Conservation (phyloP, 1,140 invertebrate genomes). For the Microplitis mediator region DNA sequence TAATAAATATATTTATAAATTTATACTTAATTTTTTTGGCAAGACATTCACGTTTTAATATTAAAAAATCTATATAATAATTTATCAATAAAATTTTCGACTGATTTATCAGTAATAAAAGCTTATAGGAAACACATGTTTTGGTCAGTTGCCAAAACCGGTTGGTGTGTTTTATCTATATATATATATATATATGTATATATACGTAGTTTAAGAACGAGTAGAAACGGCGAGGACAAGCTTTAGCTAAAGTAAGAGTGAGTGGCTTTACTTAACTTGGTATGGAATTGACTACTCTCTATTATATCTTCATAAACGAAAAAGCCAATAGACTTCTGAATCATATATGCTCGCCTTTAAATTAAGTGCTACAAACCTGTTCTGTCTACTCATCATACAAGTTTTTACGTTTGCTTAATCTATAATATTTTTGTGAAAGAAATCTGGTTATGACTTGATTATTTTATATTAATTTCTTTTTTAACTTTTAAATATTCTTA, state of each 20-base stretch:
- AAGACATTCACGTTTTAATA: background rate
- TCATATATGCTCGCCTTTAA: slow-evolving; percentile 40
- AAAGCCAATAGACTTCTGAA: slow-evolving; percentile 14
- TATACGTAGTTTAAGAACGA: background rate
- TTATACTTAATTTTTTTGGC: too few relatives aligned
- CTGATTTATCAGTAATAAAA: slow-evolving; percentile 55
- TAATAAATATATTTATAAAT: too few relatives aligned
- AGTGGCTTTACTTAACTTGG: background rate
- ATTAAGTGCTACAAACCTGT: slow-evolving; percentile 46
- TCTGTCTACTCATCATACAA: slow-evolving; percentile 18
- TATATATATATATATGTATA: too few relatives aligned
- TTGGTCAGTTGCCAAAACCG: slow-evolving; percentile 49
- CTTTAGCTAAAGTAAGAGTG: background rate
- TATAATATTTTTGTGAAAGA: background rate
- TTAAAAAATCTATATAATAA: slow-evolving; percentile 47
- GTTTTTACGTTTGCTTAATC: background rate
- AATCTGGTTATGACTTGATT: background rate
- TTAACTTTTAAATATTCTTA: too few relatives aligned
- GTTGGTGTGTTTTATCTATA: slow-evolving; percentile 31
- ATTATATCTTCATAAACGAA: too few relatives aligned
- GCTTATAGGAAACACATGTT: slow-evolving; percentile 53
- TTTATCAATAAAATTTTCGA: slow-evolving; percentile 45
- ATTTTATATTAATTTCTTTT: too few relatives aligned
- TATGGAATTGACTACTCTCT: too few relatives aligned
- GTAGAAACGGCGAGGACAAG: background rate